Base-by-base conservation (phyloP, 2,113 vertebrate species). In the Oreochromis tanganicae region DNA sequence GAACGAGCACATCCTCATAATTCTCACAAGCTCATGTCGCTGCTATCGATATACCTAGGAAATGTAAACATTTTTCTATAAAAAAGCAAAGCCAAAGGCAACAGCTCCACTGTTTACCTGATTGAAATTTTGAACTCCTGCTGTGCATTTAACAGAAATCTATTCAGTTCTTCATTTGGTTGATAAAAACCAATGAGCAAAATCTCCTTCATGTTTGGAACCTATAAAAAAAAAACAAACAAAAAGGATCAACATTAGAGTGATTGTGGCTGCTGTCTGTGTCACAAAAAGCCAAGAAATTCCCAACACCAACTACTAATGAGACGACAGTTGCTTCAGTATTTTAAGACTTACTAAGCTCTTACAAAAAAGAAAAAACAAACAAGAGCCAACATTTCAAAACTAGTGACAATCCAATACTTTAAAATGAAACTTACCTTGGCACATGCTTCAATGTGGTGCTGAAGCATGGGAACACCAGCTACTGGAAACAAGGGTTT, bases 181-280 rank as follows among this genome's bases (percentile, higher is more conserved):
- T 99, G 99, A 89, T 98, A 99, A 95, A 99, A 99, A n/a, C 99
- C 99, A 66, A 99, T 96, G 54, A 99, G 97, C 82, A 99, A 93
- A 93, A 99, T 97, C 95, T 99, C 99, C 95, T 99, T 99, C 97
- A 99, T 94, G 66, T 98, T 98, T 5, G 98, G 97, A 17, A 99
- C 97, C 99, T 90, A 57, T 19, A 81, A 13, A 48, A 82, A 83
- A 46, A 43, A 46, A 4, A 46, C n/a, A 73, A 73, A 48, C 21
- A 29, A 46, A 83, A 3, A 43, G 19, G 12, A 41, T 32, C 8
- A 48, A 54, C 68, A 43, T 55, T 10, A 43, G 9, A 80, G n/a
- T 36, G 21, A 61, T 17, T 5, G 32, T 16, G 1, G 5, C 19
- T 54, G 6, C 24, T 48, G 9, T 52, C n/a, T 78, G 16, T 17